Evolutionary conservation across 2,113 vertebrate genomes (phyloP), one percentile per base, ranked within the genome.

Genomic region (Hippoglossus stenolepis): DNA sequence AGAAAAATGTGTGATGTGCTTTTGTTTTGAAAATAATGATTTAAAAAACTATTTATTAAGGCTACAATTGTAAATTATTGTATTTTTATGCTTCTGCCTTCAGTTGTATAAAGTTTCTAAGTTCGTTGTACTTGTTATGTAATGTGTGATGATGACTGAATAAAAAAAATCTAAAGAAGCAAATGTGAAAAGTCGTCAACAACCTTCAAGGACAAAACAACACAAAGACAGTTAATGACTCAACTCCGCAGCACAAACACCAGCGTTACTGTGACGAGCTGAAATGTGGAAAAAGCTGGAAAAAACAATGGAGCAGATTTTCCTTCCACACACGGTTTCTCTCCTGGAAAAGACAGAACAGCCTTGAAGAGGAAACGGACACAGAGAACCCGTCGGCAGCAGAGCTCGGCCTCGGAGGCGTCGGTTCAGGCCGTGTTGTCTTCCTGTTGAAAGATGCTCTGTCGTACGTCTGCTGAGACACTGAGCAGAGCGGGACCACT

Each of bases 361-460:
- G 40, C 64, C 65, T 73, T 66, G 26, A 49, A 58, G 45, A 79
- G 72, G 63, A 23, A 77, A 60, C 49, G 51, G 31, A 74, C 70
- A 80, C 70, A 73, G 72, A 62, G 21, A 66, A 69, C 14, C 14
- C 5, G 4, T 4, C 28, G 28, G 28, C 28, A 28, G 28, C 28
- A 6, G 28, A 1, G 28, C 7, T 31, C 28, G 1, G 28, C 28
- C 28, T 31, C 5, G 28, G 28, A 31, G 28, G 28, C 28, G 28
- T 31, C 28, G 28, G 28, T 6, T 58, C 43, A 24, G 14, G n/a
- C 28, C 28, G 7, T 31, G 12, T 26, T 20, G 51, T 58, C 14
- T 5, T 5, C 8, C 11, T 54, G 51, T 58, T 74, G 17, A 58
- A 73, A 64, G 43, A 77, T 61, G 21, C 7, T 56, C 57, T 26